These are phyloP conservation scores for Cryptotermes secundus DNA, from an alignment of 1,140 invertebrate genomes.

Conservation along the genomic window DNA sequence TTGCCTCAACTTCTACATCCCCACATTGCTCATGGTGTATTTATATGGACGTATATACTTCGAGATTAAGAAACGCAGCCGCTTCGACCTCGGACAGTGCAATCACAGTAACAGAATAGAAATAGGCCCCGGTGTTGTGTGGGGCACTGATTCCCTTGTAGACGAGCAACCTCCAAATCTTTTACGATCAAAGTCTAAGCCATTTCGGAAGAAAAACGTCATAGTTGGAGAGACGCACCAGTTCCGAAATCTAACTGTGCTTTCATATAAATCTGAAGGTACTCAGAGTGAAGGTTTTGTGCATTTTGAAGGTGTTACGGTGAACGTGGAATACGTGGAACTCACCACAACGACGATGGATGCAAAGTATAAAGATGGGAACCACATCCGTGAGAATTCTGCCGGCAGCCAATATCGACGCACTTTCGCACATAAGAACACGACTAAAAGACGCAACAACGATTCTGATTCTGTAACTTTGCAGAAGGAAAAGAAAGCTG, in stretches of 20 bases:
- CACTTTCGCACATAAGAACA: background rate
- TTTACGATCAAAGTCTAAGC: background rate
- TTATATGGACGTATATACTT: constrained; percentile 56
- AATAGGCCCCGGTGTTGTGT: background rate
- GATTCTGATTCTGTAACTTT: constrained; percentile 40
- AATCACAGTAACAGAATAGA: constrained; percentile 28
- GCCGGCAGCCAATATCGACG: background rate
- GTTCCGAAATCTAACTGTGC: background rate
- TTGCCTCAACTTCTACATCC: constrained; percentile 59
- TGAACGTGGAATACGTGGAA: background rate
- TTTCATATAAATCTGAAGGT: background rate
- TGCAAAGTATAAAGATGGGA: background rate
- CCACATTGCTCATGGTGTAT: constrained; percentile 55
- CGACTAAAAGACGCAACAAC: background rate
- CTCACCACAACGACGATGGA: background rate
- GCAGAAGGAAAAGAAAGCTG: constrained; percentile 62
- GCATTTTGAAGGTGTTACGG: background rate
- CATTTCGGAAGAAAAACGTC: background rate
- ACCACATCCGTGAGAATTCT: background rate
- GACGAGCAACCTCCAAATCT: background rate
- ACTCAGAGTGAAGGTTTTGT: background rate
- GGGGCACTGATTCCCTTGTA: background rate
- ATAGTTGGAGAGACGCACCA: background rate
- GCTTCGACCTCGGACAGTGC: constrained; percentile 46
- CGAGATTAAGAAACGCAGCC: constrained; percentile 53